Conservation (phyloP, 2,797 vertebrate genomes). For the Dallia pectoralis region DNA sequence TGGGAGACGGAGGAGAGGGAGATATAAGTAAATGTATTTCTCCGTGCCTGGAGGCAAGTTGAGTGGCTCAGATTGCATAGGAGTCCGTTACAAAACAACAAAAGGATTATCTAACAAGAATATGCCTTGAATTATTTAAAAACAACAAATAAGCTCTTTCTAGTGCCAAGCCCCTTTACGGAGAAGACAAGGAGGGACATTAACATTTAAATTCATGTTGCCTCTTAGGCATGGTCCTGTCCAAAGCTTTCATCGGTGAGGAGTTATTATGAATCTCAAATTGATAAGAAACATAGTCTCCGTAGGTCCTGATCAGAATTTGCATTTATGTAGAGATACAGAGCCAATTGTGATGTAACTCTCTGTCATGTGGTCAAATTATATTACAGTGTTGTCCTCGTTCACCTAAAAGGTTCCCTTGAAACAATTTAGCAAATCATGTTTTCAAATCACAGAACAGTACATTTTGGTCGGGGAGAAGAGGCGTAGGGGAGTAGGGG, state of each 20-base stretch:
- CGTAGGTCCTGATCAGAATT: not conserved
- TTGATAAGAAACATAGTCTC: not conserved
- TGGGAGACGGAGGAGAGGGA: not conserved
- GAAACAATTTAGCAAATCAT: no score
- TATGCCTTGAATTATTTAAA: constrained; percentile 59
- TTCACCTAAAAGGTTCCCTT: no score
- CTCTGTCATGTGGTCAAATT: not conserved
- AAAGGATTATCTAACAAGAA: constrained; percentile 57
- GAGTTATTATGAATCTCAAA: constrained; percentile 28
- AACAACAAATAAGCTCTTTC: constrained; percentile 56
- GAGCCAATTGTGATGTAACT: not conserved
- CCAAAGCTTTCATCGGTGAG: constrained; percentile 41
- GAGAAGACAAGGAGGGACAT: constrained; percentile 39
- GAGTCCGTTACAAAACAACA: constrained; percentile 57
- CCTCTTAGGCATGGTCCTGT: constrained; percentile 5
- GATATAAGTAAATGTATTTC: constrained; percentile 31
- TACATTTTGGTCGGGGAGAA: no score
- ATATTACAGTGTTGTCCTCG: not conserved
- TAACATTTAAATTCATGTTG: constrained; percentile 46
- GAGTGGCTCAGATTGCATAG: constrained; percentile 40
- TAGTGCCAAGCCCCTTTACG: constrained; percentile 17
- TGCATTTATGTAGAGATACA: not conserved
- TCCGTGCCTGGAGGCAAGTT: constrained; percentile 39
- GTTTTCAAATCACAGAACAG: no score
- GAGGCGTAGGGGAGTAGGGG: no score